Evolutionary conservation across 1,140 invertebrate species (phyloP).

Genomic region (Araneus ventricosus): DNA sequence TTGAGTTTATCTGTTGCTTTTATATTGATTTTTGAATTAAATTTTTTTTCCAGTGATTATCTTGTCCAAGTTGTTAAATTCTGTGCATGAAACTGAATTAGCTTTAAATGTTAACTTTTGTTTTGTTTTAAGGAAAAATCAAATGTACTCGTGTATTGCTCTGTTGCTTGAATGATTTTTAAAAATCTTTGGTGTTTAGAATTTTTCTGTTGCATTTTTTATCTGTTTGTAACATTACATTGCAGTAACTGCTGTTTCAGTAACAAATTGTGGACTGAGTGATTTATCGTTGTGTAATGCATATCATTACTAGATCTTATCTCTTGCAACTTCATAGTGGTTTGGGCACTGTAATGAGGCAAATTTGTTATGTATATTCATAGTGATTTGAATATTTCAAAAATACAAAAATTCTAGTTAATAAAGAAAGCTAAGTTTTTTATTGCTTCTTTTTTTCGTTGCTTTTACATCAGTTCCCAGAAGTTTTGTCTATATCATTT

Average conservation of each 20-base stretch:
- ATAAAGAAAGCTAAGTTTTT: slow-evolving; percentile 75
- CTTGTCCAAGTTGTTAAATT: slow-evolving; percentile 3
- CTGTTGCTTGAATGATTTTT: slow-evolving; percentile 22
- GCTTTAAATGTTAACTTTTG: slow-evolving; percentile 31
- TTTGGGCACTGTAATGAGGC: slow-evolving; percentile 73
- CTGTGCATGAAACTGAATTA: slow-evolving; percentile 16
- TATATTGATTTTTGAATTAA: slow-evolving; percentile 4
- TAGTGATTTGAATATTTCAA: slow-evolving; percentile 43
- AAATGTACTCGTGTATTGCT: slow-evolving; percentile 24
- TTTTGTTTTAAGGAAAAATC: slow-evolving; percentile 16
- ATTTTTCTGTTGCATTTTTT: slow-evolving; percentile 22
- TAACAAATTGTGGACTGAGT: slow-evolving; percentile 20
- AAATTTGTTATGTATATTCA: slow-evolving; percentile 69
- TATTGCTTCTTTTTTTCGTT: slow-evolving; percentile 2
- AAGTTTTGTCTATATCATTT: too few species aligned
- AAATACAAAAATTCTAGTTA: slow-evolving; percentile 59
- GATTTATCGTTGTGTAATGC: slow-evolving; percentile 41
- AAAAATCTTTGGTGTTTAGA: slow-evolving; percentile 21
- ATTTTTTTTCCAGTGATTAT: background rate
- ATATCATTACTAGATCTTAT: slow-evolving; percentile 59
- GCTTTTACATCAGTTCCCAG: background rate
- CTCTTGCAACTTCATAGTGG: slow-evolving; percentile 71
- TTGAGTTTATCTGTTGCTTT: slow-evolving; percentile 12
- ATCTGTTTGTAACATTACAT: slow-evolving; percentile 20
- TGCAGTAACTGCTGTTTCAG: background rate